Evolutionary conservation across 2,113 vertebrate species (phyloP).

Genomic region (Periophthalmus modestus): DNA sequence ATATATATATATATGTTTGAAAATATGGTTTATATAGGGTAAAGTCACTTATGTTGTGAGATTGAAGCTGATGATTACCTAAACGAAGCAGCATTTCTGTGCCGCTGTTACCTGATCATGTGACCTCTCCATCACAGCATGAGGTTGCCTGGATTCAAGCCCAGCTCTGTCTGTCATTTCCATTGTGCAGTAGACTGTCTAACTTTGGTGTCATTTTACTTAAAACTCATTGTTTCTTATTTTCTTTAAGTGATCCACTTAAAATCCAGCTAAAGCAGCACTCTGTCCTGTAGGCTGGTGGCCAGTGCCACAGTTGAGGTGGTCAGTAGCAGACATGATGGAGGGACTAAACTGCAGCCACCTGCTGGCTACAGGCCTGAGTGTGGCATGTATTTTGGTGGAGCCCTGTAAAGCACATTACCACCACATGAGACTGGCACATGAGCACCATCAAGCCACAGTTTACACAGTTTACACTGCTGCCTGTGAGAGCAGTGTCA

Average conservation of each 20-base stretch:
- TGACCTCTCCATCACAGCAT: constrained; percentile 64
- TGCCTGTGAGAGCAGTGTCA: constrained; percentile 19
- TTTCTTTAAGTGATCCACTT: constrained; percentile 44
- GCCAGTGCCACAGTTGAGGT: constrained; percentile 2
- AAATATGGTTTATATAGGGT: constrained; percentile 40
- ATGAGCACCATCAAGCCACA: constrained; percentile 12
- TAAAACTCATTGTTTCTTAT: constrained; percentile 31
- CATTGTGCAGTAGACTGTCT: constrained; percentile 51
- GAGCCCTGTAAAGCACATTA: constrained; percentile 60
- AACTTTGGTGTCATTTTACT: constrained; percentile 49
- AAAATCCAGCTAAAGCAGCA: constrained; percentile 42
- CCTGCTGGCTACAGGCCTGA: constrained; percentile 34
- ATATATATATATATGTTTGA: too few species aligned
- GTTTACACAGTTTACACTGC: constrained; percentile 20
- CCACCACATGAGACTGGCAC: constrained; percentile 52
- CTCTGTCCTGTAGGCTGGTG: constrained; percentile 12
- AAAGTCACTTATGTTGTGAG: constrained; percentile 41
- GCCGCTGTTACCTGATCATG: constrained; percentile 66
- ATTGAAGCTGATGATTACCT: constrained; percentile 37
- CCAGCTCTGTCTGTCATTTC: constrained; percentile 57
- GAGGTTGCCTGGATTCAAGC: constrained; percentile 55
- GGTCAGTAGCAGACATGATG: constrained; percentile 15
- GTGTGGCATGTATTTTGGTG: constrained; percentile 62
- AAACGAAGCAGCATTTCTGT: constrained; percentile 65
- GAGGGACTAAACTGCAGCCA: constrained; percentile 20